A percentile compares a stretch with the other conserved stretches of the same genome.
phyloP scores from a whole-genome alignment of 2,113 vertebrate species.

The Nematolebias whitei region DNA sequence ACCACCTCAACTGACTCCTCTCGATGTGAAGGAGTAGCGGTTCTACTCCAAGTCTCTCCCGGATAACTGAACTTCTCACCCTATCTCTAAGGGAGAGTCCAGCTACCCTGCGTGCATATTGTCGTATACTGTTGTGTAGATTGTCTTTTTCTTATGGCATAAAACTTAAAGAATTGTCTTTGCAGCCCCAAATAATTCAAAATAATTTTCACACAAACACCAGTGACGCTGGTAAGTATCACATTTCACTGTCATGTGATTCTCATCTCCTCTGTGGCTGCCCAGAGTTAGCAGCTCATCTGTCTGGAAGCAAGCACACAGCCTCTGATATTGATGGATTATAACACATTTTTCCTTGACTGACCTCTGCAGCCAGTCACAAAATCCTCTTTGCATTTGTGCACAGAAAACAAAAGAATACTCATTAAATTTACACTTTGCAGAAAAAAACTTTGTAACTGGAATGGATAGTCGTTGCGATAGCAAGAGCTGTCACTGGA shows the following conservation, averaged over 20 bases:
- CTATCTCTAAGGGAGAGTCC: too few relatives aligned
- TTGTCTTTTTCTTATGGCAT: too few relatives aligned
- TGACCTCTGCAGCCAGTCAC: conserved; percentile 57
- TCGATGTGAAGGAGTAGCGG: too few relatives aligned
- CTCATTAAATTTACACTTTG: conserved; percentile 1
- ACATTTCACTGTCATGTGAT: conserved; percentile 56
- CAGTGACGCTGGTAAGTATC: conserved; percentile 57
- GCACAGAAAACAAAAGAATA: not conserved
- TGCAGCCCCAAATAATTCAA: not conserved
- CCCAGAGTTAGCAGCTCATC: conserved; percentile 58
- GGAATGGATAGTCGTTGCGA: too few relatives aligned
- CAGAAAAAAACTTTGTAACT: not conserved
- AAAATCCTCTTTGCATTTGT: conserved; percentile 24
- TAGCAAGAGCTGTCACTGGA: too few relatives aligned
- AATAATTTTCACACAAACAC: conserved; percentile 22
- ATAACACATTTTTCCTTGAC: conserved; percentile 66
- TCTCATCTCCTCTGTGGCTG: conserved; percentile 50
- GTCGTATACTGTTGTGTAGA: too few relatives aligned
- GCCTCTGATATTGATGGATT: conserved; percentile 67
- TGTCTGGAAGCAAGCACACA: conserved; percentile 54
- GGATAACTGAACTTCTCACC: too few relatives aligned
- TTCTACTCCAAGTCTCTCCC: too few relatives aligned
- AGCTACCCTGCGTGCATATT: too few relatives aligned
- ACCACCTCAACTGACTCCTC: too few relatives aligned
- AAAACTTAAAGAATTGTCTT: not conserved